phyloP scores from a whole-genome alignment of 2,113 vertebrate genomes.

The Lampris megalopsis region DNA sequence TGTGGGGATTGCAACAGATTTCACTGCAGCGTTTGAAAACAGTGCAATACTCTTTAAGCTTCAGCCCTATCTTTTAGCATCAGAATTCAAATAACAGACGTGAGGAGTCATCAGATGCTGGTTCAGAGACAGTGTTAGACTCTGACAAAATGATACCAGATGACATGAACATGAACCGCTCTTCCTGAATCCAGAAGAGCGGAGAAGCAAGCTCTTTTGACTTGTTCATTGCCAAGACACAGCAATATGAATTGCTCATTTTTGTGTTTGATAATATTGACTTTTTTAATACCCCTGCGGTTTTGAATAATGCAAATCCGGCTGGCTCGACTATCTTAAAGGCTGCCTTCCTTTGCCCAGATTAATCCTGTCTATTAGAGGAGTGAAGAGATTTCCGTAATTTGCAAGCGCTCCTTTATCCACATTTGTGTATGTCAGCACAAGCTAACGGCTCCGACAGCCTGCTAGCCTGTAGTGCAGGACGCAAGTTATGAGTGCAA shows the following conservation, averaged over 20 bases:
- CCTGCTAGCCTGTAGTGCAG: slow-evolving; percentile 7
- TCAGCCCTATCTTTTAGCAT: too few relatives aligned
- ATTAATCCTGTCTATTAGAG: slow-evolving; percentile 74
- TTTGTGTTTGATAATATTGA: slow-evolving; percentile 34
- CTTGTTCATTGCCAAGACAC: slow-evolving; percentile 34
- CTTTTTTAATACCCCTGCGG: slow-evolving; percentile 54
- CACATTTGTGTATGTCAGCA: slow-evolving; percentile 27
- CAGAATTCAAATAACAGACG: too few relatives aligned
- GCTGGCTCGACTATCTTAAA: slow-evolving; percentile 47
- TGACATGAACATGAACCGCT: background rate
- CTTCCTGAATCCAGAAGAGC: background rate
- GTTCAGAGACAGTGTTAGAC: too few relatives aligned
- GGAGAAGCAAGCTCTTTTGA: slow-evolving; percentile 10
- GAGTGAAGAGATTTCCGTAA: slow-evolving; percentile 56
- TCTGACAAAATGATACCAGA: too few relatives aligned
- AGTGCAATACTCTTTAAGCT: too few relatives aligned
- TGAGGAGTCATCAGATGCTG: too few relatives aligned
- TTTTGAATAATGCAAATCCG: slow-evolving; percentile 69
- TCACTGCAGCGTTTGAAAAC: too few relatives aligned
- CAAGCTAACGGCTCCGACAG: background rate
- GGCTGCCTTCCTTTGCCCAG: slow-evolving; percentile 55
- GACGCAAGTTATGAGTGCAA: slow-evolving; percentile 43
- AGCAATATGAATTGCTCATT: slow-evolving; percentile 16
- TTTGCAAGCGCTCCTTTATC: slow-evolving; percentile 51
- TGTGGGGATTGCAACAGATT: too few relatives aligned